A percentile compares a stretch with the other conserved stretches of the same genome.
Conservation (phyloP, 2,113 vertebrate species). For the Thinocorus orbignyianus region DNA sequence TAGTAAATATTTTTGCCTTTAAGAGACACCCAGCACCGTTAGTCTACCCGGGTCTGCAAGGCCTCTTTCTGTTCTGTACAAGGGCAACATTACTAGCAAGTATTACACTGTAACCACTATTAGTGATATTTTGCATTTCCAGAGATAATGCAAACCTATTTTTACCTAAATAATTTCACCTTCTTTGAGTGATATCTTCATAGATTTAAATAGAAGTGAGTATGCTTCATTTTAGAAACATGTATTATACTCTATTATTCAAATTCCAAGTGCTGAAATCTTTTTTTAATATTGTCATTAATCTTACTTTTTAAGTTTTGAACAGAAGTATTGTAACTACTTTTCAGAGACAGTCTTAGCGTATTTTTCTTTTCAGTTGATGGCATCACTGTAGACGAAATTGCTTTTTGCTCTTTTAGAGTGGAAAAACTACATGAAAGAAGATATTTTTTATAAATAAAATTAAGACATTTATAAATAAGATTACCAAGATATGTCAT, state of each 20-base stretch:
- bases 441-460: not conserved
- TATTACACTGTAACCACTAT: not conserved
- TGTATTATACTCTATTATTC: not conserved
- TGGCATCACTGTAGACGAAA: not conserved
- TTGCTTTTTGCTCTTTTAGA: not conserved
- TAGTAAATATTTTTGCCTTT: not conserved
- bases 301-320: not conserved
- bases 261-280: not conserved
- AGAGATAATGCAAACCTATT: not conserved
- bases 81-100: not conserved
- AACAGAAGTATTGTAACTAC: not conserved
- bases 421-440: not conserved
- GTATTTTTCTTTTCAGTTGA: not conserved
- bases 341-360: not conserved
- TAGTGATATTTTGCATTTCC: not conserved
- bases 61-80: not conserved
- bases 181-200: not conserved
- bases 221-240: not conserved
- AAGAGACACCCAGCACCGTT: not conserved
- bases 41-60: not conserved
- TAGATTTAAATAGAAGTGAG: not conserved
- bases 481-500: not conserved
- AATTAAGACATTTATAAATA: not conserved
- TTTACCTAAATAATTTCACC: not conserved
- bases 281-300: not conserved